phyloP scores from a whole-genome alignment of 2,113 vertebrate genomes.

The Melanotaenia duboulayi region DNA sequence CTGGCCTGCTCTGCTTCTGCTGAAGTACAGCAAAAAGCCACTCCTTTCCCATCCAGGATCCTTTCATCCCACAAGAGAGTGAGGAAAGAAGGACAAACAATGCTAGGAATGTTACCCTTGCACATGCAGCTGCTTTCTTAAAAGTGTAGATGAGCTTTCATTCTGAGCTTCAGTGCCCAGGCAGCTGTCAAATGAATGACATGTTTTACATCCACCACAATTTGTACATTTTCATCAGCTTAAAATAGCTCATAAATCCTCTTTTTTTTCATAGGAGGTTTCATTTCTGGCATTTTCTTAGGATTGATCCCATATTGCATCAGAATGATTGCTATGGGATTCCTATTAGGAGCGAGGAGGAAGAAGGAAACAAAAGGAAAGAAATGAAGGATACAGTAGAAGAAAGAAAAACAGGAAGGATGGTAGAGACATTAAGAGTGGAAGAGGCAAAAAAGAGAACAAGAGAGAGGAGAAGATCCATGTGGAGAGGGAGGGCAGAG shows the following conservation, averaged over 20 bases:
- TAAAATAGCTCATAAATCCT: constrained; percentile 58
- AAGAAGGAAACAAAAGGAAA: constrained; percentile 33
- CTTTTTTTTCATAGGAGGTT: constrained; percentile 51
- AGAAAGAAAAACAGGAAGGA: constrained; percentile 37
- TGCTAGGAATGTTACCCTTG: constrained; percentile 39
- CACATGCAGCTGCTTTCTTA: constrained; percentile 41
- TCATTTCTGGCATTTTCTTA: constrained; percentile 60
- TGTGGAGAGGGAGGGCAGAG: constrained; percentile 52
- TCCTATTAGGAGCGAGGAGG: constrained; percentile 49
- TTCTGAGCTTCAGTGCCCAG: constrained; percentile 44
- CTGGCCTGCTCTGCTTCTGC: constrained; percentile 36
- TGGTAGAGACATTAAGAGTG: constrained; percentile 32
- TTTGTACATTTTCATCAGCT: constrained; percentile 69
- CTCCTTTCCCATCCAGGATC: constrained; percentile 51
- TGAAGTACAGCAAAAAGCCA: constrained; percentile 50
- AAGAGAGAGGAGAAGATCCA: constrained; percentile 51
- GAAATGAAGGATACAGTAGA: constrained; percentile 35
- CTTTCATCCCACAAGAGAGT: constrained; percentile 44
- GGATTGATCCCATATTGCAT: constrained; percentile 68
- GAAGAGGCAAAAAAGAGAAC: constrained; percentile 19
- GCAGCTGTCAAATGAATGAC: constrained; percentile 64
- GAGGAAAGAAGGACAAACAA: constrained; percentile 28
- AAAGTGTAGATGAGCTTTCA: constrained; percentile 24
- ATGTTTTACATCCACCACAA: constrained; percentile 66
- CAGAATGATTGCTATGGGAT: constrained; percentile 68